phyloP scores from a whole-genome alignment of 2,888 invertebrate genomes.

The Cerceris ruficornis region DNA sequence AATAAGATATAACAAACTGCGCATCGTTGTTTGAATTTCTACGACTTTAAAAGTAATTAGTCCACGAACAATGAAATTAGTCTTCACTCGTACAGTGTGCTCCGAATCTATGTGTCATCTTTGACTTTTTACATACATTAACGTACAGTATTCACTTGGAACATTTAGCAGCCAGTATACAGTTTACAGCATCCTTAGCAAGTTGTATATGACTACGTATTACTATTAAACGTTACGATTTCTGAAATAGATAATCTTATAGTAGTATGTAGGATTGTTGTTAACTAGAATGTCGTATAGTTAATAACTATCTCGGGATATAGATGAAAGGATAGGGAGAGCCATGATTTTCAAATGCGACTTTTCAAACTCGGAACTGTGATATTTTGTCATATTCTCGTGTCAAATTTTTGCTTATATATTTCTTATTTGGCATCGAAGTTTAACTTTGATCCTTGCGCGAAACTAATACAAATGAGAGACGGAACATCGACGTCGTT shows the following conservation, averaged over 20 bases:
- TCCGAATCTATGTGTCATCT: constrained; percentile 61
- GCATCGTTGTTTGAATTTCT: constrained; percentile 50
- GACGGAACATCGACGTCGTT: constrained; percentile 33
- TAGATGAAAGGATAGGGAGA: constrained; percentile 69
- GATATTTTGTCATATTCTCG: constrained; percentile 79
- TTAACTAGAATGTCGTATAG: constrained; percentile 75
- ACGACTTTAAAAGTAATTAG: constrained; percentile 30
- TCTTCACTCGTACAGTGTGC: constrained; percentile 53
- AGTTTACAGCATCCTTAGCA: constrained; percentile 77
- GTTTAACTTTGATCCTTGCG: constrained; percentile 48
- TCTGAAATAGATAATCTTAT: constrained; percentile 75
- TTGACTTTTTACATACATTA: constrained; percentile 73
- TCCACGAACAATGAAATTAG: constrained; percentile 50
- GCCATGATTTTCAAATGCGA: constrained; percentile 71
- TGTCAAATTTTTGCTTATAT: constrained; percentile 64
- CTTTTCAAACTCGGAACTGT: constrained; percentile 77
- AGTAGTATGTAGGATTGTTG: constrained; percentile 78
- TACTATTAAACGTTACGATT: constrained; percentile 76
- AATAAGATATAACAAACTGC: constrained; percentile 37
- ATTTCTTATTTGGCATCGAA: constrained; percentile 57
- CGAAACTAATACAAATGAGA: constrained; percentile 46
- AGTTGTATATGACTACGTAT: constrained; percentile 79
- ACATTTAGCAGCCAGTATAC: constrained; percentile 79
- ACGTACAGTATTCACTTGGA: constrained; percentile 79
- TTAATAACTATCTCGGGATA: constrained; percentile 70